A percentile compares a stretch with the other conserved stretches of the same genome.
Conservation (phyloP, 2,113 vertebrate species). For the Crocuta crocuta region DNA sequence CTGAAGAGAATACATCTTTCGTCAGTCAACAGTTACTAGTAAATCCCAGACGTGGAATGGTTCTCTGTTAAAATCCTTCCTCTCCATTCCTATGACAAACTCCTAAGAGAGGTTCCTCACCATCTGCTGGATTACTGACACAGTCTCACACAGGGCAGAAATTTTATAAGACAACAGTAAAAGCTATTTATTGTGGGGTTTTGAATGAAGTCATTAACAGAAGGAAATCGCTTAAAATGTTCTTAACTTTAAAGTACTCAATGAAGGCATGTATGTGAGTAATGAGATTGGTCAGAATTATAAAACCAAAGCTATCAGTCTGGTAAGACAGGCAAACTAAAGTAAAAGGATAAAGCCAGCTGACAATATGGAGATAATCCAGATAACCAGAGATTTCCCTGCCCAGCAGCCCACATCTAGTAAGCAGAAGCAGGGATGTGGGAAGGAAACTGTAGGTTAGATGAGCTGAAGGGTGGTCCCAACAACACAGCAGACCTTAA, state of each 20-base stretch:
- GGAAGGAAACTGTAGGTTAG: background rate
- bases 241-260: background rate
- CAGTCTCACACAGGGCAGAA: background rate
- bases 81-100: background rate
- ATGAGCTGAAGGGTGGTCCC: background rate
- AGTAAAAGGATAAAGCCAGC: background rate
- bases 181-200: background rate
- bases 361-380: background rate
- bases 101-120: background rate
- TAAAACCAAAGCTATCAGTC: background rate
- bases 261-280: background rate
- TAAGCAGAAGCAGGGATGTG: background rate
- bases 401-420: background rate
- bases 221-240: background rate
- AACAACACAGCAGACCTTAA: background rate
- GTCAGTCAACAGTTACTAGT: background rate
- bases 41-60: background rate
- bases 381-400: background rate
- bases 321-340: background rate
- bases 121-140: background rate
- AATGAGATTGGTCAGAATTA: background rate
- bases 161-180: background rate
- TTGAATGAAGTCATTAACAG: slow-evolving; percentile 1
- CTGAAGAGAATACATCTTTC: background rate
- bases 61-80: background rate